Base-by-base conservation (phyloP, 2,888 invertebrate species). In the Eupelmus urozonus region DNA sequence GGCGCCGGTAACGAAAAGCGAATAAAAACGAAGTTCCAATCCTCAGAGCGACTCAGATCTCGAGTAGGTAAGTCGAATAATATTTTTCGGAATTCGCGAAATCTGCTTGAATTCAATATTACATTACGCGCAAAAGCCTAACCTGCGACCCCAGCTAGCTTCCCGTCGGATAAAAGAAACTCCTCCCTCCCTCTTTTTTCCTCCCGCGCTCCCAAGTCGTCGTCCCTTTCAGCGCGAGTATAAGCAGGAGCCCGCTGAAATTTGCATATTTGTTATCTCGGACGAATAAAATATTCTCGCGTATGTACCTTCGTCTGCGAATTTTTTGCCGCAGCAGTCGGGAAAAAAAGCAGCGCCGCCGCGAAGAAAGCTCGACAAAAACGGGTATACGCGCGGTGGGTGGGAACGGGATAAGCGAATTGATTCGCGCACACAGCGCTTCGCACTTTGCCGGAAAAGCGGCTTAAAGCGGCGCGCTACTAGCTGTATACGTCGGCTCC, bases 251-350 rank as follows among this genome's bases (percentile, higher is more conserved):
- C 60, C 62, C 70, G 57, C 62, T 13, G 66, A 71, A 66, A 79
- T 79, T 79, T 75, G 71, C 78, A 79, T 79, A 79, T 79, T 79
- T 75, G 75, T 79, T 75, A 79, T 79, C 70, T 75, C 66, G 74
- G 66, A 45, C 45, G 78, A 71, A 75, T 79, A 69, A 71, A 79
- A 75, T 75, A 75, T 79, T 79, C 71, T 34, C 63, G 75, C 25
- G 3, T 70, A 62, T 62, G 23, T 69, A 53, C 29, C 45, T 69
- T 55, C 76, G 66, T 60, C 60, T 60, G 72, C 53, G 60, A 76
- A 75, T 63, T 76, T 76, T 71, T 57, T 57, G 18, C n/a, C n/a
- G 7, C 49, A n/a, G 23, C 23, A 20, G 25, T 49, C 29, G 7
- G 23, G 49, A 45, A 29, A 18, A 7, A 29, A 16, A 53, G 40